A percentile compares a stretch with the other conserved stretches of the same genome.
These are phyloP conservation scores for Lophotriccus pileatus DNA, from an alignment of 2,797 vertebrate genomes.

Conservation along the genomic window DNA sequence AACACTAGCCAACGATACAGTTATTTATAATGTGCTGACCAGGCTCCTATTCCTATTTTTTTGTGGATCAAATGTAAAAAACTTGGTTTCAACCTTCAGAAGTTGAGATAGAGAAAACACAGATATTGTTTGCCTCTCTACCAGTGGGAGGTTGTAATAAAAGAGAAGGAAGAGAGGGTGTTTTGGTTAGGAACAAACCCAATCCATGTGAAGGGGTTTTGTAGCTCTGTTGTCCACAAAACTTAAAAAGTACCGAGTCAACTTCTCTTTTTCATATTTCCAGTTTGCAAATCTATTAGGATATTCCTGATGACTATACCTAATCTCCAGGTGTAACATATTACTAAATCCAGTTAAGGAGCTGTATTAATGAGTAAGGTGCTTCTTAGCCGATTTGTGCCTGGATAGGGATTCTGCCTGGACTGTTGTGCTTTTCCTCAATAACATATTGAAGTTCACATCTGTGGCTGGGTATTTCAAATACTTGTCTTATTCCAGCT, in stretches of 20 bases:
- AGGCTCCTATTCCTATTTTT: neutral
- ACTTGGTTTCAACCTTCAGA: neutral
- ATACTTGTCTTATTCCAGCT: neutral
- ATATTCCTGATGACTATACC: neutral
- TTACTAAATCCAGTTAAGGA: neutral
- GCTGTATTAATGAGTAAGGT: neutral
- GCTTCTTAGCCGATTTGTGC: neutral
- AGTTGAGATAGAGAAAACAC: neutral
- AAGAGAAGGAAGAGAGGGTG: neutral
- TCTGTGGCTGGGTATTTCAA: neutral
- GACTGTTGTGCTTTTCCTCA: neutral
- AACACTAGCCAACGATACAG: neutral
- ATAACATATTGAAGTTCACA: neutral
- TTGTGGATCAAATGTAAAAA: neutral
- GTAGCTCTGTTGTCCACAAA: neutral
- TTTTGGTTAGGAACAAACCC: neutral
- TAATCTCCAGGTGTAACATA: neutral
- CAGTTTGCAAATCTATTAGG: neutral
- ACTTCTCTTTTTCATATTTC: neutral
- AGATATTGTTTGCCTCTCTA: neutral
- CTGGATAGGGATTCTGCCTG: neutral
- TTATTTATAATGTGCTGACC: neutral
- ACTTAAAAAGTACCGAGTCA: neutral
- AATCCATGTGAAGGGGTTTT: neutral
- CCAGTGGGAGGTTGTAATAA: neutral